Evolutionary conservation across 53 echinoderm and acorn worm genomes (phyloP).

Genomic region (Temnopleurus reevesii): DNA sequence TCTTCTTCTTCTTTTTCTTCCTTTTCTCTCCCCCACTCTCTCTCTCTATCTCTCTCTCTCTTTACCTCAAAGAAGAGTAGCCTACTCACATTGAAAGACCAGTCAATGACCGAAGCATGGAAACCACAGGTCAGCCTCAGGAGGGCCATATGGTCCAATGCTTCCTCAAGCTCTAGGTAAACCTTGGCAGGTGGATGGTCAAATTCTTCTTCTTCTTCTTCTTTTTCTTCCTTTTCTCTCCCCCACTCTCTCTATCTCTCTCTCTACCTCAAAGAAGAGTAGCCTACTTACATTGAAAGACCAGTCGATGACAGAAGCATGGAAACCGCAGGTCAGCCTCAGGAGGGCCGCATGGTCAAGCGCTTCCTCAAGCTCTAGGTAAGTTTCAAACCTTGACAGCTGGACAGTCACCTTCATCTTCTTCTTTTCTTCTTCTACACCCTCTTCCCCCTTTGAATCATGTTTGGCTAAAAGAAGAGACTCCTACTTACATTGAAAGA

Average conservation of each 20-base stretch:
- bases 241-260: no score
- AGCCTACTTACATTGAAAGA: conserved; percentile 77
- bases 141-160: conserved; percentile 84
- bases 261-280: no score
- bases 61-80: no score
- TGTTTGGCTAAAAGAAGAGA: no score
- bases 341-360: conserved; percentile 87
- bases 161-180: conserved; percentile 83
- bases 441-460: no score
- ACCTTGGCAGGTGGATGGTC: conserved; percentile 76
- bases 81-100: conserved; percentile 83
- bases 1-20: no score
- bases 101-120: conserved; percentile 72
- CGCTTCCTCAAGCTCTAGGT: conserved; percentile 80
- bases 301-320: conserved; percentile 78
- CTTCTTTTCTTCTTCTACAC: no score
- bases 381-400: conserved; percentile 71
- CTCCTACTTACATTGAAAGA: conserved; percentile 77
- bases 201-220: no score
- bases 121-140: conserved; percentile 76
- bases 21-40: no score
- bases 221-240: no score
- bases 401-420: conserved; percentile 80
- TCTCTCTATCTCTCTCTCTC: no score
- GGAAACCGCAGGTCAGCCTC: conserved; percentile 72